Percentiles rank a stretch among this genome's conserved stretches.
phyloP scores from a whole-genome alignment of 53 echinoderm and acorn worm genomes.

The Actinopyga echinites region DNA sequence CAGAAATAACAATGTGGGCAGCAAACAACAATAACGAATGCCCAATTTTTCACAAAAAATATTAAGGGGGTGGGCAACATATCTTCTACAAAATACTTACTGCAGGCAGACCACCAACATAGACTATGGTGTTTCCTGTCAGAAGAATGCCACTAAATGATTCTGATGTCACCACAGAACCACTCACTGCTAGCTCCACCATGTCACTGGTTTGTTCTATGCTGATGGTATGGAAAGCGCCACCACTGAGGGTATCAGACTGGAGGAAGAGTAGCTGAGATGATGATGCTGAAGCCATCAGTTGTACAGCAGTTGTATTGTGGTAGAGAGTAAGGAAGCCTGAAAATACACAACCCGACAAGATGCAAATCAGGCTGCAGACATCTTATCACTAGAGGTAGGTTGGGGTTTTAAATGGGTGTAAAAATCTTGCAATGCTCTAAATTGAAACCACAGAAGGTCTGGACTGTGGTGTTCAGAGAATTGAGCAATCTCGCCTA shows the following conservation, averaged over 20 bases:
- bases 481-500: too few relatives aligned
- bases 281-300: not conserved
- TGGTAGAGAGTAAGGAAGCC: constrained; percentile 9
- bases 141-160: constrained; percentile 36
- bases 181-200: constrained; percentile 48
- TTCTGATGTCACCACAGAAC: constrained; percentile 36
- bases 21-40: too few relatives aligned
- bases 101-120: constrained; percentile 64
- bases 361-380: too few relatives aligned
- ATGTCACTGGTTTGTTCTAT: constrained; percentile 45
- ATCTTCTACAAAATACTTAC: constrained; percentile 15
- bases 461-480: too few relatives aligned
- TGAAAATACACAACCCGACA: not conserved
- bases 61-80: not conserved
- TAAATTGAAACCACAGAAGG: too few relatives aligned
- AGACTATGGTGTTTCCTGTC: constrained; percentile 56
- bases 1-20: too few relatives aligned
- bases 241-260: constrained; percentile 45
- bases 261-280: constrained; percentile 10
- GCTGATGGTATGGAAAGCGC: constrained; percentile 52
- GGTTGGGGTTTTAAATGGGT: too few relatives aligned
- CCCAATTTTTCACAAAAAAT: too few relatives aligned
- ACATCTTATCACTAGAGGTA: too few relatives aligned
- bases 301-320: not conserved
- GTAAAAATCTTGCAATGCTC: too few relatives aligned